These are phyloP conservation scores for Chaenocephalus aceratus DNA, from an alignment of 2,113 vertebrate genomes.

Conservation along the genomic window DNA sequence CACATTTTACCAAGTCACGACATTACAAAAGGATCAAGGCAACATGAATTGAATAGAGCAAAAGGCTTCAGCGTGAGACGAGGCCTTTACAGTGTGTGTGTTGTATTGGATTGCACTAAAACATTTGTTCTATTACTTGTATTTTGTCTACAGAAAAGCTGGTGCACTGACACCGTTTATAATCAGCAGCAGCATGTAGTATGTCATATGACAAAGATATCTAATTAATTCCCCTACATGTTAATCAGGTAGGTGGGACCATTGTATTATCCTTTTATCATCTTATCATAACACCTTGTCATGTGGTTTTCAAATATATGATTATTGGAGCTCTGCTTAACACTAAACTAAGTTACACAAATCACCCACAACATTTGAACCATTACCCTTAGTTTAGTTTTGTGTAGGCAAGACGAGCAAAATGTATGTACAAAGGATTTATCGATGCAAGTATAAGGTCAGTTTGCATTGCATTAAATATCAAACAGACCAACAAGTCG, in stretches of 20 bases:
- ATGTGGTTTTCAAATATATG: not conserved
- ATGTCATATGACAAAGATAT: too few relatives aligned
- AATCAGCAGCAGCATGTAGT: too few relatives aligned
- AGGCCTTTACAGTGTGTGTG: not conserved
- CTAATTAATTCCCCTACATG: too few relatives aligned
- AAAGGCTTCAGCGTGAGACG: not conserved
- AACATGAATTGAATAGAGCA: too few relatives aligned
- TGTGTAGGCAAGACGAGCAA: not conserved
- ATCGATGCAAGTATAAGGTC: not conserved
- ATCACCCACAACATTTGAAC: not conserved
- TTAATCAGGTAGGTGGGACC: too few relatives aligned
- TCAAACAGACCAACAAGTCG: too few relatives aligned
- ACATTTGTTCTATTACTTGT: not conserved
- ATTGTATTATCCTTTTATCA: too few relatives aligned
- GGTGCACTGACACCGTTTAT: not conserved
- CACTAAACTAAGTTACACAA: not conserved
- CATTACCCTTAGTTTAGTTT: constrained; percentile 1
- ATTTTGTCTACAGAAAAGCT: not conserved
- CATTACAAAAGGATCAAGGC: too few relatives aligned
- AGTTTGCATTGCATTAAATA: not conserved
- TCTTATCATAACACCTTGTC: too few relatives aligned
- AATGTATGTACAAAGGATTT: too few relatives aligned
- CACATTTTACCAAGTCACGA: not conserved
- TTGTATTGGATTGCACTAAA: not conserved
- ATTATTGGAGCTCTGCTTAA: not conserved